A percentile compares a stretch with the other conserved stretches of the same genome.
Conservation (phyloP, 1,140 invertebrate species). For the Diorhabda elongata region DNA sequence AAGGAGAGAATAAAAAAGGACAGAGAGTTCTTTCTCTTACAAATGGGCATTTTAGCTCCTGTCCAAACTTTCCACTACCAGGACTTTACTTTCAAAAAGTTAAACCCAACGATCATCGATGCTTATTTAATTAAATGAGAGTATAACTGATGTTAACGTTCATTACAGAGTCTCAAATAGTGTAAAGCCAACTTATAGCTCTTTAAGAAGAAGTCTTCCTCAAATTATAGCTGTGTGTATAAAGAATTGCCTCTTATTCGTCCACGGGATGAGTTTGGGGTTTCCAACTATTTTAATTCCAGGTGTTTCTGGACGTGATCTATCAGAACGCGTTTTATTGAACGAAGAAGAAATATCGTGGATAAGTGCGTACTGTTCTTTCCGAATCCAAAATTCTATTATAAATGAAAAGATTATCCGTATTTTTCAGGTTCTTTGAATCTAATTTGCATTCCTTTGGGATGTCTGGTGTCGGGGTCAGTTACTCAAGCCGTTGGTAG, state of each 20-base stretch:
- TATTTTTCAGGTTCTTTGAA: slow-evolving; percentile 65
- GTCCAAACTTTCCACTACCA: no score
- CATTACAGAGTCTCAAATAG: background rate
- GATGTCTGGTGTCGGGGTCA: slow-evolving; percentile 66
- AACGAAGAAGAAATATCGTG: slow-evolving; percentile 66
- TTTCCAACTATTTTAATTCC: slow-evolving; percentile 75
- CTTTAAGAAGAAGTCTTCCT: slow-evolving; percentile 33
- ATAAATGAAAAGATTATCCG: no score
- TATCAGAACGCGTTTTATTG: slow-evolving; percentile 53
- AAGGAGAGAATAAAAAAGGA: no score
- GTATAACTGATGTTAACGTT: background rate
- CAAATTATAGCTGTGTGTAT: slow-evolving; percentile 61
- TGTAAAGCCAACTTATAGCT: background rate
- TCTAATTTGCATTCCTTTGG: slow-evolving; percentile 69
- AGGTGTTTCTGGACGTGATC: slow-evolving; percentile 52
- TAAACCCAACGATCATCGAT: no score
- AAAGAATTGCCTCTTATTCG: slow-evolving; percentile 60
- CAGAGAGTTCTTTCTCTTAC: no score
- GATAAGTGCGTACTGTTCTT: slow-evolving; percentile 50
- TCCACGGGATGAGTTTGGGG: slow-evolving; percentile 71
- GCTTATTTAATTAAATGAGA: no score
- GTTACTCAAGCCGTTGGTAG: slow-evolving; percentile 66
- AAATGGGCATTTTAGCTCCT: no score
- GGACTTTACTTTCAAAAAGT: no score
- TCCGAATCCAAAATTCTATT: background rate